These are phyloP conservation scores for Echeneis naucrates DNA, from an alignment of 2,797 vertebrate genomes.

Conservation along the genomic window DNA sequence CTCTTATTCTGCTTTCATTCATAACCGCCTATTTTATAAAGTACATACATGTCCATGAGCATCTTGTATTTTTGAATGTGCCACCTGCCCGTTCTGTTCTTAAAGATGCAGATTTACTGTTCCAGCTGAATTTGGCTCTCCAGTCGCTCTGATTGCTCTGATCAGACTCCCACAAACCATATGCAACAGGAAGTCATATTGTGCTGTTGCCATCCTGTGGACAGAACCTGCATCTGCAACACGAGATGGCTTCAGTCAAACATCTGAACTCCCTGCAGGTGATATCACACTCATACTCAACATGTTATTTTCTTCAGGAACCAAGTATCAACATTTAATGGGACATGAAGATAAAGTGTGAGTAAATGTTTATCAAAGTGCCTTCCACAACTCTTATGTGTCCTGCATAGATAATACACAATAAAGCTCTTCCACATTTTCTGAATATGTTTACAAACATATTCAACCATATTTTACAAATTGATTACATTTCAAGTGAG, in stretches of 20 bases:
- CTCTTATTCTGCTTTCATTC: neutral
- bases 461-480: neutral
- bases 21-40: neutral
- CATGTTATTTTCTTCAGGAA: neutral
- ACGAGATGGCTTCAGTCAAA: neutral
- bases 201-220: constrained; percentile 41
- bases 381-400: neutral
- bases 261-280: neutral
- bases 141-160: neutral
- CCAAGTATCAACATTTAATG: neutral
- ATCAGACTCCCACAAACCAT: neutral
- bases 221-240: constrained; percentile 26
- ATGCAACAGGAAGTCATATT: constrained; percentile 7
- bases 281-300: neutral
- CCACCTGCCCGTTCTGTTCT: neutral
- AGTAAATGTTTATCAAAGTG: too few relatives aligned
- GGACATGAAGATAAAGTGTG: neutral
- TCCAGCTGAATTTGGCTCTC: neutral
- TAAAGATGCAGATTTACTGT: neutral
- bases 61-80: neutral
- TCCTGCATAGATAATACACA: neutral
- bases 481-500: too few relatives aligned
- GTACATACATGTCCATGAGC: neutral
- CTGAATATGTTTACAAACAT: neutral
- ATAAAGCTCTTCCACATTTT: neutral